Base-by-base conservation (phyloP, 2,888 invertebrate species). In the Ditylenchus weischeri region DNA sequence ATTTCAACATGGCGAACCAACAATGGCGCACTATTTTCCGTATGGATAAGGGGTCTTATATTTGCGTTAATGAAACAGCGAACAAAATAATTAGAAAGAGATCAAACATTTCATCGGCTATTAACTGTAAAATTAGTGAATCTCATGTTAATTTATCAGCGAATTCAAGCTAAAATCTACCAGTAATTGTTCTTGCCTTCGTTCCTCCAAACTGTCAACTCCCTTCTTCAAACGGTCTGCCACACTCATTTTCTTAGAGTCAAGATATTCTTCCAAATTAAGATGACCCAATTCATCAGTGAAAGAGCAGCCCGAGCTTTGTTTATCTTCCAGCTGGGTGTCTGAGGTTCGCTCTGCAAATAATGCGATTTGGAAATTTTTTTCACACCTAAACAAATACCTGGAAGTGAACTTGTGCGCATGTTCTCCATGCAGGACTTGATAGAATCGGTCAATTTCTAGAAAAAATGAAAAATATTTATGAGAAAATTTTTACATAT, bases 181-280 rank as follows among this genome's bases (percentile, higher is more conserved):
- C 49, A 49, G 47, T 6, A 69, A 13, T n/a, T 21, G 21, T 13
- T 48, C 21, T 18, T 69, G 70, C 23, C 70, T 57, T 15, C 58
- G 21, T 11, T 48, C 48, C 18, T 69, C 70, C 51, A 69, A 18
- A 15, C 23, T 15, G 10, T 36, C 59, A 1, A 58, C 38, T 10
- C 23, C 6, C 19, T 19, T 29, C 36, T 23, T 43, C n/a, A 69
- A 73, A 35, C 70, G 49, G n/a, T 69, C 70, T 23, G n/a, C 43
- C 36, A 69, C 70, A 19, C 68, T 57, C 21, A 69, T 35, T 49
- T 67, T 67, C 29, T 59, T 67, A 6, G 64, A 23, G 18, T 50
- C 19, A 57, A n/a, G n/a, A 21, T 62, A 62, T 13, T 62, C 62
- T 36, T 62, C 47, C 43, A 62, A 21, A 62, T 62, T 62, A 7